Percentiles rank a stretch among this genome's conserved stretches.
These are phyloP conservation scores for Epinephelus awoara DNA, from an alignment of 2,797 vertebrate genomes.

Conservation along the genomic window DNA sequence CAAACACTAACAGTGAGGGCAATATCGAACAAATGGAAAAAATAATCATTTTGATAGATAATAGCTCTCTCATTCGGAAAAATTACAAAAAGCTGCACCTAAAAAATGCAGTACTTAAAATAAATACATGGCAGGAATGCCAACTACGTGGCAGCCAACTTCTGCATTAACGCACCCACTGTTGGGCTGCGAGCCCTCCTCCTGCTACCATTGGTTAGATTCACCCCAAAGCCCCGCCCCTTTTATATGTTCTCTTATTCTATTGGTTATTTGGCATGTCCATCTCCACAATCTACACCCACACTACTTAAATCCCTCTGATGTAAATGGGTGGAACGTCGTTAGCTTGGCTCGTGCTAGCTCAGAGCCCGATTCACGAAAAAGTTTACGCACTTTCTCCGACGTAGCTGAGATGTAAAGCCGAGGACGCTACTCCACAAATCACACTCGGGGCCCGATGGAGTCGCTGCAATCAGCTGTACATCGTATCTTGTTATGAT, in stretches of 20 bases:
- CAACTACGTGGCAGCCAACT: constrained; percentile 86
- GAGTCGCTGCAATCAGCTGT: constrained; percentile 76
- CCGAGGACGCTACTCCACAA: constrained; percentile 52
- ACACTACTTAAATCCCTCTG: constrained; percentile 35
- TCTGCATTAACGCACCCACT: constrained; percentile 33
- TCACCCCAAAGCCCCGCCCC: constrained; percentile 2
- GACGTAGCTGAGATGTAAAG: constrained; percentile 52
- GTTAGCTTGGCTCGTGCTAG: not conserved
- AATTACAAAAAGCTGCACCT: not conserved
- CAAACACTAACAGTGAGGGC: constrained; percentile 73
- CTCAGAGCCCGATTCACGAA: constrained; percentile 73
- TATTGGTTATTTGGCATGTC: constrained; percentile 52
- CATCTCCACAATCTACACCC: constrained; percentile 34
- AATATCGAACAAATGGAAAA: constrained; percentile 76
- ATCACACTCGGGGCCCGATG: constrained; percentile 65
- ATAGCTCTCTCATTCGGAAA: not conserved
- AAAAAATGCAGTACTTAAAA: constrained; percentile 11
- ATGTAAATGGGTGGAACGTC: constrained; percentile 33
- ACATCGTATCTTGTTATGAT: constrained; percentile 66
- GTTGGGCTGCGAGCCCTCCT: constrained; percentile 39
- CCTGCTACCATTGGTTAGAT: constrained; percentile 68
- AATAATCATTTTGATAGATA: constrained; percentile 76
- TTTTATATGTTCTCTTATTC: fast-evolving
- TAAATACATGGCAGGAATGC: constrained; percentile 43
- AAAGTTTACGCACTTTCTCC: constrained; percentile 67